These are phyloP conservation scores for Loris lydekkerianus DNA, from an alignment of 2,797 vertebrate genomes.

Conservation along the genomic window DNA sequence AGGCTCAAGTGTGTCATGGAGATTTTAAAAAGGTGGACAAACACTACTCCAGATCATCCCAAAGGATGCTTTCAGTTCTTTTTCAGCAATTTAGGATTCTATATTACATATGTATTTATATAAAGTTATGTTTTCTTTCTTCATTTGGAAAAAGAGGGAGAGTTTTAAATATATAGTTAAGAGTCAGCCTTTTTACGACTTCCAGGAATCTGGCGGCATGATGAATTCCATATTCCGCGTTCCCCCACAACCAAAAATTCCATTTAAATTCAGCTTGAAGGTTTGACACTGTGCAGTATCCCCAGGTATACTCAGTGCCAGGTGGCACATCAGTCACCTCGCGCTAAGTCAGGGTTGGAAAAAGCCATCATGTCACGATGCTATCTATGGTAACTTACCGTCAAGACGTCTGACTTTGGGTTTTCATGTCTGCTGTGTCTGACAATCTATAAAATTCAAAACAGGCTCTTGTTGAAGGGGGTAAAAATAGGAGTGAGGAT, in stretches of 20 bases:
- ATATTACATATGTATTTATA: not conserved
- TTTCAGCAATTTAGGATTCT: not conserved
- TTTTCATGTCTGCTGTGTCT: conserved; percentile 69
- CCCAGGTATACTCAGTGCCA: not conserved
- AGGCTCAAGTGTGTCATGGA: too few species aligned
- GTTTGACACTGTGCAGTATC: not conserved
- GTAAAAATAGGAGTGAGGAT: conserved; percentile 66
- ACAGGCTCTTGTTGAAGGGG: conserved; percentile 53
- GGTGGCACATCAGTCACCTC: not conserved
- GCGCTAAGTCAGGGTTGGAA: not conserved
- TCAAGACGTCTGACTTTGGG: conserved; percentile 53
- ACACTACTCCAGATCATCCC: not conserved
- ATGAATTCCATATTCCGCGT: not conserved
- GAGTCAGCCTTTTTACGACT: not conserved
- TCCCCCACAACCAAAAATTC: not conserved
- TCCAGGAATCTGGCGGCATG: not conserved
- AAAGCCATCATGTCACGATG: not conserved
- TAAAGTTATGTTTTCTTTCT: not conserved
- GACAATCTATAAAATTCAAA: conserved; percentile 68
- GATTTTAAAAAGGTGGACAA: too few species aligned
- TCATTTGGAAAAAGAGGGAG: not conserved
- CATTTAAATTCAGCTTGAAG: not conserved
- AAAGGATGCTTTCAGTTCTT: not conserved
- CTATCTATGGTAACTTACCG: conserved; percentile 45
- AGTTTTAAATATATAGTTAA: not conserved